Evolutionary conservation across 1,140 invertebrate species (phyloP).

Genomic region (Globodera ellingtonae): DNA sequence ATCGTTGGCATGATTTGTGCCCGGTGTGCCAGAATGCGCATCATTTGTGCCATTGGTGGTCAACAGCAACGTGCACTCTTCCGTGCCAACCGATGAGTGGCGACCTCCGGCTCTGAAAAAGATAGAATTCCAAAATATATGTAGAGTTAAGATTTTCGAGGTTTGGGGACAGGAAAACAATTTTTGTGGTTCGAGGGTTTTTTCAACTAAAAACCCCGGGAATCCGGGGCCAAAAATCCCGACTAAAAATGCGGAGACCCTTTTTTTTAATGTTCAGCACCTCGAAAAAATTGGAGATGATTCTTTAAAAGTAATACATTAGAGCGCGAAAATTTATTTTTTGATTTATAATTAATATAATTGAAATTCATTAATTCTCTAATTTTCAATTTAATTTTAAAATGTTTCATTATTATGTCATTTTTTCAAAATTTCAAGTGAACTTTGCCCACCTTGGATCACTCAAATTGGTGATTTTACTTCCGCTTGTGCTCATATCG

Average conservation of each 20-base stretch:
- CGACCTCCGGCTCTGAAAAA: background rate
- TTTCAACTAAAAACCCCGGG: too few relatives aligned
- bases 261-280: too few relatives aligned
- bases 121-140: background rate
- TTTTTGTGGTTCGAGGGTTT: too few relatives aligned
- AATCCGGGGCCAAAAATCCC: too few relatives aligned
- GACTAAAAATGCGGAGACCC: too few relatives aligned
- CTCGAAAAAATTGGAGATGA: too few relatives aligned
- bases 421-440: background rate
- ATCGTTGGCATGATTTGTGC: background rate
- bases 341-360: too few relatives aligned
- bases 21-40: background rate
- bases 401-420: background rate
- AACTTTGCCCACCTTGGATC: background rate
- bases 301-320: too few relatives aligned
- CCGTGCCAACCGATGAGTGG: background rate
- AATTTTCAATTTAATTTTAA: too few relatives aligned
- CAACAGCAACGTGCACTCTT: conserved; percentile 3
- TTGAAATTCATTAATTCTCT: too few relatives aligned
- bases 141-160: background rate
- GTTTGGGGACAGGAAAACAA: too few relatives aligned
- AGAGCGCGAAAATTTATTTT: too few relatives aligned
- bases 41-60: background rate
- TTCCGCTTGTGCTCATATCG: background rate
- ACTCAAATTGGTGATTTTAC: conserved; percentile 11